phyloP scores from a whole-genome alignment of 2,797 vertebrate genomes.

The Sebastiscus tertius region DNA sequence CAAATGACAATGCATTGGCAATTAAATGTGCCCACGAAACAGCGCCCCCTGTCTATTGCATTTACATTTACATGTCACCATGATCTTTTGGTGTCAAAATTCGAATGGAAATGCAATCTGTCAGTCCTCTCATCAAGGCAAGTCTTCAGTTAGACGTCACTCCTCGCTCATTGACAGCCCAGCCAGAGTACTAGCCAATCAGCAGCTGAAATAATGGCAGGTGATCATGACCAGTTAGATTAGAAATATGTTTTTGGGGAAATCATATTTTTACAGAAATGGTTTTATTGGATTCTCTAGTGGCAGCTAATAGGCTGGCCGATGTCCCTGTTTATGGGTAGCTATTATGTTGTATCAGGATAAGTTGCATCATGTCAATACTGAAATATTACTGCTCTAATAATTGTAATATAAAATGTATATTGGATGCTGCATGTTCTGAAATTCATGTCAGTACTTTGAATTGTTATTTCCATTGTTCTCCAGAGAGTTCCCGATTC shows the following conservation, averaged over 20 bases:
- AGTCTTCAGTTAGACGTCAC: too few species aligned
- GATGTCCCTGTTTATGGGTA: background rate
- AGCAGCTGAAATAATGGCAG: background rate
- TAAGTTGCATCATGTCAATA: background rate
- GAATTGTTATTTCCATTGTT: slow-evolving; percentile 39
- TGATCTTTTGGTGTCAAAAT: too few species aligned
- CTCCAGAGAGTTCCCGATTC: slow-evolving; percentile 12
- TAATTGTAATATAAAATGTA: background rate
- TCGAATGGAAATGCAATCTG: too few species aligned
- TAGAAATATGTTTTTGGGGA: background rate
- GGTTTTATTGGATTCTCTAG: background rate
- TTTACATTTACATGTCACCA: too few species aligned
- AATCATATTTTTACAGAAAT: background rate
- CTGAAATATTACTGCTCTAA: background rate
- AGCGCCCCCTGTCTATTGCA: too few species aligned
- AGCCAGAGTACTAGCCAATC: too few species aligned
- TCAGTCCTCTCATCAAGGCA: too few species aligned
- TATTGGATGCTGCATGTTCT: background rate
- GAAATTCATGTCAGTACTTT: background rate
- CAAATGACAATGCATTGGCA: too few species aligned
- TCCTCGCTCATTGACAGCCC: too few species aligned
- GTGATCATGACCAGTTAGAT: background rate
- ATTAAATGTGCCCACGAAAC: too few species aligned
- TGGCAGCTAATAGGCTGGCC: background rate
- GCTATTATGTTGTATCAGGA: background rate